Base-by-base conservation (phyloP, 2,888 invertebrate species). In the Pachycephus smyrnensis region DNA sequence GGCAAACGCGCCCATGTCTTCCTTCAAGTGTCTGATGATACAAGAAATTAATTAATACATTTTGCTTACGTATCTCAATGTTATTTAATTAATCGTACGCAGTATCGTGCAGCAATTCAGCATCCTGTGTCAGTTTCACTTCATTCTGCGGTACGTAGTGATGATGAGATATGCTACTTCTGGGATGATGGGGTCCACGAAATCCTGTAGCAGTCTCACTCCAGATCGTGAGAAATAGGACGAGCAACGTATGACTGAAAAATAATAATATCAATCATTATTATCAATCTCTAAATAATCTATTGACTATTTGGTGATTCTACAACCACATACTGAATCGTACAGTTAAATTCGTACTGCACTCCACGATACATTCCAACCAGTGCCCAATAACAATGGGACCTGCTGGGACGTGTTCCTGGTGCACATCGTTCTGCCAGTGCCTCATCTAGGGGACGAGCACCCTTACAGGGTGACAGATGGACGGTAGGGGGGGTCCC, bases 71-170 rank as follows among this genome's bases (percentile, higher is more conserved):
- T 4, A 69, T 69, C n/a, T 37, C 55, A 32, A 9, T 12, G 23
- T 37, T 55, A 15, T 73, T 69, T 35, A 68, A 3, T 9, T 12
- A 11, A 31, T n/a, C 73, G 75, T 91, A 97, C 97, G 94, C 94
- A 69, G 94, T 93, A 89, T 97, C 97, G 82, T 96, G 96, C 77
- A 97, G 92, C 32, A 97, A 92, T 86, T 96, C 93, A 12, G 93
- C 92, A 87, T 97, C 96, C 76, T 94, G 94, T 0, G 95, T 96
- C 73, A 96, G 91, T 80, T 95, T 94, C 11, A 94, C 92, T 31
- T 92, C 88, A n/a, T 88, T 87, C 36, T 89, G 88, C 0, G 95
- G 95, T 83, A 93, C 92, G 89, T 95, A 94, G 89, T 96, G 92
- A 84, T 93, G 93, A 83, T 92, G 92, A 0, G 91, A 92, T 89